A percentile compares a stretch with the other conserved stretches of the same genome.
Conservation (phyloP, 2,888 invertebrate species). For the Eupithecia inturbata region DNA sequence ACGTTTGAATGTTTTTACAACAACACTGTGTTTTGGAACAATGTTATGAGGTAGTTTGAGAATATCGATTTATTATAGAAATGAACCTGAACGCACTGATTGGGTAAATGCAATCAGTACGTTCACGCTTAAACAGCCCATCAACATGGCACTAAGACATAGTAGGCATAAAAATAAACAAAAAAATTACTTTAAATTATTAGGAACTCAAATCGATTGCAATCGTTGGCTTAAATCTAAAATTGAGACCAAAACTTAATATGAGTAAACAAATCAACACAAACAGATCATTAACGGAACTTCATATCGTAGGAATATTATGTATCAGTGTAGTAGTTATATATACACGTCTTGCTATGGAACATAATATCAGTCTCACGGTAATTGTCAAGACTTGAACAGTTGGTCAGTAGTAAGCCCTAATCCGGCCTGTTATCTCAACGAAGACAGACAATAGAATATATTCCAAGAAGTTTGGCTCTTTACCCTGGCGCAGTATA, state of each 20-base stretch:
- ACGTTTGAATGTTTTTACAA: conserved; percentile 51
- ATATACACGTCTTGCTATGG: conserved; percentile 1
- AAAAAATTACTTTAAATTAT: conserved; percentile 68
- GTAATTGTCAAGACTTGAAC: conserved; percentile 52
- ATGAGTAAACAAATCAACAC: conserved; percentile 9
- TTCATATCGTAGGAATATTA: background rate
- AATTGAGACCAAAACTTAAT: conserved; percentile 34
- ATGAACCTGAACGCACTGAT: conserved; percentile 14
- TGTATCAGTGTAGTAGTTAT: background rate
- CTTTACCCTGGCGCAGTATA: conserved; percentile 73
- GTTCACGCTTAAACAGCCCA: conserved; percentile 11
- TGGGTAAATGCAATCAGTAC: conserved; percentile 6
- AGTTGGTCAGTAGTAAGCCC: conserved; percentile 46
- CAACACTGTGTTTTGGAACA: conserved; percentile 62
- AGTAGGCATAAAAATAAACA: conserved; percentile 62
- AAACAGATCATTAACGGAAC: background rate
- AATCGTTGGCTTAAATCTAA: conserved; percentile 42
- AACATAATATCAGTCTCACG: conserved; percentile 72
- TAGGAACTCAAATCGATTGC: conserved; percentile 82
- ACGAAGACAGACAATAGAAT: conserved; percentile 67
- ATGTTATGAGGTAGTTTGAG: conserved; percentile 73
- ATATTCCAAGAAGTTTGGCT: conserved; percentile 79
- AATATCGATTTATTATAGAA: conserved; percentile 10
- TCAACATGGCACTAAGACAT: conserved; percentile 57
- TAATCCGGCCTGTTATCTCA: conserved; percentile 58